Evolutionary conservation across 2,113 vertebrate genomes (phyloP), one percentile per base, ranked within the genome.

Genomic region (Hippocampus comes): DNA sequence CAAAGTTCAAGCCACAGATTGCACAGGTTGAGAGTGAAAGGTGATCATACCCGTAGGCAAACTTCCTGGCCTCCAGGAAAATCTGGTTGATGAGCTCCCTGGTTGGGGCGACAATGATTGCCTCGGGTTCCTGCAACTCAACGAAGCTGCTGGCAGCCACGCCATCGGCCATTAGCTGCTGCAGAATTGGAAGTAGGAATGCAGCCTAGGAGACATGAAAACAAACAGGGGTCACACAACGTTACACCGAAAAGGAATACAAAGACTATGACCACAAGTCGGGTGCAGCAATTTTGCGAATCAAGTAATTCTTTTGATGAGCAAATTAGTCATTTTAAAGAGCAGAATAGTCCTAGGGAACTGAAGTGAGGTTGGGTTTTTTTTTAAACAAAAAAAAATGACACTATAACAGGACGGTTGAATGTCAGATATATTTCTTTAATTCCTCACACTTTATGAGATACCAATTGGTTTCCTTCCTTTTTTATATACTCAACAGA

Each of bases 1-100:
- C 23, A 12, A 59, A 20, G 27, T 20, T 60, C 27, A 18, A 9
- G 27, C 27, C 18, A 34, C 17, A 34, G 1, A 27, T 61, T 30
- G 64, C n/a, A 25, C 10, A 25, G 38, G 14, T 17, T 46, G 38
- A 25, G 51, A n/a, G 18, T 1, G 8, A n/a, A 49, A 11, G n/a
- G 1, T 8, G 1, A 61, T 63, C 64, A 0, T 91, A 98, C 97
- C 97, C 95, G 74, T 87, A 92, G 1, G 95, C 86, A 79, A 98
- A 99, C 86, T 99, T 99, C 72, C 97, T 92, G 77, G 96, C 95
- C 86, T 98, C 96, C 69, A 96, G 79, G 82, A 93, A 97, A 70
- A 98, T 99, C 86, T 99, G 97, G 81, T 95, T 94, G 86, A 98
- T 92, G 59, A 99, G 86, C 82, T 99, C 97, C 82, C 97, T 92